Evolutionary conservation across 2,888 invertebrate species (phyloP), one percentile per base, ranked within the genome.

Genomic region (Chymomyza fuscimana): DNA sequence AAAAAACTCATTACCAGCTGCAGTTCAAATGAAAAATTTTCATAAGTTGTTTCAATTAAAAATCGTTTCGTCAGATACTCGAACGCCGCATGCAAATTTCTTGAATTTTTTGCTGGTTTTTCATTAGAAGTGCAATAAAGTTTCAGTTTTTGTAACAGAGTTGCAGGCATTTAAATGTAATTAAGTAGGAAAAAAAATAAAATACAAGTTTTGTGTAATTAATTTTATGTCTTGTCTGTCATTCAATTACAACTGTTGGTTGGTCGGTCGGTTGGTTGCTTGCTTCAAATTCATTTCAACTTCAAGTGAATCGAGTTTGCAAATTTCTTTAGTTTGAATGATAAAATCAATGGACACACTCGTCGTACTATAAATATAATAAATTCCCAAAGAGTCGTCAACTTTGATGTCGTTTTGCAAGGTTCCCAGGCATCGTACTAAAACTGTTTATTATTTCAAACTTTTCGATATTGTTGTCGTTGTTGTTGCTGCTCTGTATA

Each of bases 231-330:
- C 58, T 9, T 19, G 22, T 25, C 58, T 15, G 58, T 58, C 52
- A n/a, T 12, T 16, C 52, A 54, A 7, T 32, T 32, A 32, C 32
- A 32, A 32, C 32, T 32, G 51, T 7, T 51, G n/a, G 15, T 51
- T 1, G 51, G 5, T 51, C 52, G 7, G 5, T 51, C 52, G 7
- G 4, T 19, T 52, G 9, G 5, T 52, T 4, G 52, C 15, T 52
- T 6, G 15, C 16, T 54, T 19, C 10, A 16, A 54, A n/a, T 54
- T n/a, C 54, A 54, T 2, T 51, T 54, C 15, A 54, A n/a, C 10
- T 79, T 84, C 82, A 76, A 86, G 72, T 72, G 78, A 67, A 80
- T 80, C 81, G 70, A 69, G 86, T 82, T 83, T 86, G 87, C 86
- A 85, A 87, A 81, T 86, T 79, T 82, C 80, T 80, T 81, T 79